phyloP scores from a whole-genome alignment of 2,113 vertebrate genomes.

The Prolemur simus region DNA sequence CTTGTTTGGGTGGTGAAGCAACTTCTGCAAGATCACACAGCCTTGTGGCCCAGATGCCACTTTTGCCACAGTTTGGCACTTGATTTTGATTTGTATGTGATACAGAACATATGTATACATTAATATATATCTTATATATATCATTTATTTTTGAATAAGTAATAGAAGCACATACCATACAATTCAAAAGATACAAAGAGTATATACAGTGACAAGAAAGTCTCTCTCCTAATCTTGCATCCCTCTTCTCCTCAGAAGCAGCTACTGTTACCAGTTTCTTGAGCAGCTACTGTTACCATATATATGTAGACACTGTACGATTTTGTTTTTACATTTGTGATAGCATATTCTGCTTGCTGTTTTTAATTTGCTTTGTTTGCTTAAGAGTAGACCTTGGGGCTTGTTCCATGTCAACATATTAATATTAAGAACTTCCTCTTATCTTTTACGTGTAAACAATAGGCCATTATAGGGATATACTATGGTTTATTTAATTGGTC shows the following conservation, averaged over 20 bases:
- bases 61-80: neutral
- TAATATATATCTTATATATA: too few species aligned
- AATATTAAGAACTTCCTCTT: conserved; percentile 54
- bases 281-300: accelerated
- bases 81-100: neutral
- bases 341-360: neutral
- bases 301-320: accelerated
- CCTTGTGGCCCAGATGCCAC: neutral
- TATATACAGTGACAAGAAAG: neutral
- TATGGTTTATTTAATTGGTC: conserved; percentile 35
- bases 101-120: neutral
- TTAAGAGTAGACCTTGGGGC: neutral
- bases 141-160: neutral
- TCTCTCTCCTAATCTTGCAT: neutral
- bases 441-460: conserved; percentile 40
- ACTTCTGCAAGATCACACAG: neutral
- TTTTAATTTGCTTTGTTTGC: conserved; percentile 31
- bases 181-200: neutral
- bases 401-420: neutral
- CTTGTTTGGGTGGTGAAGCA: neutral
- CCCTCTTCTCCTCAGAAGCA: neutral
- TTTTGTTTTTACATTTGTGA: neutral
- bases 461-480: neutral
- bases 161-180: neutral
- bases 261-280: accelerated